Conservation (phyloP, 2,888 invertebrate species). For the Stenurella melanura region DNA sequence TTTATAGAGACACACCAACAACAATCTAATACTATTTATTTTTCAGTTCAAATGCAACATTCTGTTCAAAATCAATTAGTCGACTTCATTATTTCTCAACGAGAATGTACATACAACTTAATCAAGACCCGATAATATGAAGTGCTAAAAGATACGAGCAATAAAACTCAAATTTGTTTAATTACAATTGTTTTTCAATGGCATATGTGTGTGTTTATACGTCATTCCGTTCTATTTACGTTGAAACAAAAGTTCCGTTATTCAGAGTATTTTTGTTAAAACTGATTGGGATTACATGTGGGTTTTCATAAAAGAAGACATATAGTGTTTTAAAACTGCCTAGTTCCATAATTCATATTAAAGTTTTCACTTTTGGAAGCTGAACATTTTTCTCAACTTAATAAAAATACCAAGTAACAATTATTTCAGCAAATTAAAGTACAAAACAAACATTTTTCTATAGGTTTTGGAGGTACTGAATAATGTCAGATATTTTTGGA, state of each 20-base stretch:
- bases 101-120: not conserved
- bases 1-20: too few relatives aligned
- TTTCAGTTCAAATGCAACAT: not conserved
- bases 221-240: not conserved
- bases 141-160: slow-evolving; percentile 28
- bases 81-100: not conserved
- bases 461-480: too few relatives aligned
- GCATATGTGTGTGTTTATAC: slow-evolving; percentile 29
- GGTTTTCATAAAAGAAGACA: too few relatives aligned
- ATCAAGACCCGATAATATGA: not conserved
- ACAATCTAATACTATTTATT: too few relatives aligned
- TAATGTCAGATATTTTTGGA: too few relatives aligned
- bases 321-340: too few relatives aligned
- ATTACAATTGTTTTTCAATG: slow-evolving; percentile 32
- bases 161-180: slow-evolving; percentile 33
- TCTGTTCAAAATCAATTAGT: not conserved
- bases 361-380: too few relatives aligned
- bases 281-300: not conserved
- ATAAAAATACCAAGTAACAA: too few relatives aligned
- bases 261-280: not conserved
- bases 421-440: too few relatives aligned
- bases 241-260: slow-evolving; percentile 8
- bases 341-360: too few relatives aligned
- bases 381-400: too few relatives aligned
- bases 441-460: too few relatives aligned